phyloP scores from a whole-genome alignment of 2,113 vertebrate species.

The Python bivittatus region DNA sequence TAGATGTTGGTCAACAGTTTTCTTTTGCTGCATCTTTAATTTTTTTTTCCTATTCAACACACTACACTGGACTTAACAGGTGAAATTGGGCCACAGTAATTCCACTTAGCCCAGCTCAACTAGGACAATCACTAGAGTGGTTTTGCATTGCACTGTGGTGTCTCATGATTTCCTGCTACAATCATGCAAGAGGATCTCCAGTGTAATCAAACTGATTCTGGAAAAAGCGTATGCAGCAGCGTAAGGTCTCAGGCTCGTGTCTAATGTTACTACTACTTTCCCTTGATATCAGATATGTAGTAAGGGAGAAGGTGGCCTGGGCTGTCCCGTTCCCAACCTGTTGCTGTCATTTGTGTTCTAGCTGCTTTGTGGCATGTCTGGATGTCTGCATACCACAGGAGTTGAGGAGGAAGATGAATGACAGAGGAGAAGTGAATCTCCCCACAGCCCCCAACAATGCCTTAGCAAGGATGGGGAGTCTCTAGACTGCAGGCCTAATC shows the following conservation, averaged over 20 bases:
- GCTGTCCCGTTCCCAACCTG: neutral
- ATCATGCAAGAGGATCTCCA: neutral
- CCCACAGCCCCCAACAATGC: neutral
- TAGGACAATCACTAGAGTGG: too few relatives aligned
- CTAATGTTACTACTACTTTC: neutral
- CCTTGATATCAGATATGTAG: neutral
- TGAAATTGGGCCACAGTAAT: neutral
- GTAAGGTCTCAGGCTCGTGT: neutral
- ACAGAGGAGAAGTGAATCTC: neutral
- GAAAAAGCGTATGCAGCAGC: neutral
- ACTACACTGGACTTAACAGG: neutral
- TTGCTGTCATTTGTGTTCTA: neutral
- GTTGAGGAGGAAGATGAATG: neutral
- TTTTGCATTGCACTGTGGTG: neutral
- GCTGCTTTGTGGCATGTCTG: neutral
- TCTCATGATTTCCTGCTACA: neutral
- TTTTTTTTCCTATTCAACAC: neutral
- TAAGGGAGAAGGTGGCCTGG: neutral
- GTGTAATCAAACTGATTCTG: too few relatives aligned
- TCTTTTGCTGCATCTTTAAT: too few relatives aligned
- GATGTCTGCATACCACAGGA: neutral
- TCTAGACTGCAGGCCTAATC: neutral
- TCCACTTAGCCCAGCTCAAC: neutral
- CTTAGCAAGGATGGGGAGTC: neutral
- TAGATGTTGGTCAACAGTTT: neutral